Percentiles rank a stretch among this genome's conserved stretches.
phyloP scores from a whole-genome alignment of 2,113 vertebrate genomes.

The Anseranas semipalmata region DNA sequence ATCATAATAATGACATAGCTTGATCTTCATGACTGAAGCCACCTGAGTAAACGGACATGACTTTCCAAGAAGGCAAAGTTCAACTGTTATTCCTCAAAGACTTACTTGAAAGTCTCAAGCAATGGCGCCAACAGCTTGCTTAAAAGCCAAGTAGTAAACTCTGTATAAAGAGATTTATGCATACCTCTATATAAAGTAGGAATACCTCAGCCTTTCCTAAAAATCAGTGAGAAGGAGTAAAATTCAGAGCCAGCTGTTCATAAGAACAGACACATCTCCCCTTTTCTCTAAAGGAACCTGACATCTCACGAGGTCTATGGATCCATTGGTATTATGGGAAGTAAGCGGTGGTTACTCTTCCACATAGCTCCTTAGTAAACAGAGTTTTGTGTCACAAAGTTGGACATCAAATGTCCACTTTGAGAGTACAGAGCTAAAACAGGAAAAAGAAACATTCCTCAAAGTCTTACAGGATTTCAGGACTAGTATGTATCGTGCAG shows the following conservation, averaged over 20 bases:
- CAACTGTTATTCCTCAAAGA: neutral
- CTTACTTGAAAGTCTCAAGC: neutral
- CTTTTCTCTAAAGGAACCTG: neutral
- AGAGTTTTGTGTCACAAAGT: neutral
- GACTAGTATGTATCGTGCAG: neutral
- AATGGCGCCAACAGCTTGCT: neutral
- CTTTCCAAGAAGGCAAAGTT: neutral
- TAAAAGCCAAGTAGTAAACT: neutral
- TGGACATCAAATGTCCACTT: neutral
- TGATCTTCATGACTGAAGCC: neutral
- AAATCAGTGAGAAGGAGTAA: neutral
- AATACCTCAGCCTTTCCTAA: neutral
- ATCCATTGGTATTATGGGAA: neutral
- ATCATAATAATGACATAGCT: accelerated
- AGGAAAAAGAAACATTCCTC: neutral
- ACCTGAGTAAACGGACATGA: neutral
- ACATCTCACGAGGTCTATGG: neutral
- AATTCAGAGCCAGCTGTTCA: neutral
- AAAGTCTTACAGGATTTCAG: neutral
- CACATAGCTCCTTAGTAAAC: neutral
- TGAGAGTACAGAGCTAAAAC: neutral
- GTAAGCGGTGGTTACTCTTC: neutral
- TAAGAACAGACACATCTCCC: neutral
- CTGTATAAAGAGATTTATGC: neutral
- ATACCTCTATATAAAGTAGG: neutral